A percentile compares a stretch with the other conserved stretches of the same genome.
Conservation (phyloP, 2,888 invertebrate genomes). For the Stramonita haemastoma region DNA sequence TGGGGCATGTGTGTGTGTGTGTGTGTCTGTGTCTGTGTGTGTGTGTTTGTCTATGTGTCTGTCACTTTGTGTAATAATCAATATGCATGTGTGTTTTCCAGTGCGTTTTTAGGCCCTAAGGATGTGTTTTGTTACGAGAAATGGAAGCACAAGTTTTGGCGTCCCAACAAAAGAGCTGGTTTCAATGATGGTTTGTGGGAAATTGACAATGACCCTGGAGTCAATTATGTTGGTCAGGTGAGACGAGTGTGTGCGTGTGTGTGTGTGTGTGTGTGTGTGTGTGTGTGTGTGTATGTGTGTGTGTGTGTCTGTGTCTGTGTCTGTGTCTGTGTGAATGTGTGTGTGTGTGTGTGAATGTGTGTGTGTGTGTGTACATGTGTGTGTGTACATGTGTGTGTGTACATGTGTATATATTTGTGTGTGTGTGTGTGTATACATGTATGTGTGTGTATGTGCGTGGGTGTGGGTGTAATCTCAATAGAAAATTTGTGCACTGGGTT, state of each 20-base stretch:
- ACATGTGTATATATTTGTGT: background rate
- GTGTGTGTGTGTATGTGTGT: background rate
- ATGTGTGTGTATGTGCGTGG: too few species aligned
- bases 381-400: background rate
- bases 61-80: background rate
- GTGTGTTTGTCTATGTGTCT: too few species aligned
- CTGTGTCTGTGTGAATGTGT: background rate
- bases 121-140: conserved; percentile 91
- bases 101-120: conserved; percentile 88
- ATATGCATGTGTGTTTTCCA: conserved; percentile 52
- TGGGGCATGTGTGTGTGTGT: conserved; percentile 4
- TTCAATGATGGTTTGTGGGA: conserved; percentile 91
- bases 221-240: conserved; percentile 53
- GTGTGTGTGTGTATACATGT: too few species aligned
- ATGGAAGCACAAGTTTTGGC: conserved; percentile 87
- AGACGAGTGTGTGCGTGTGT: conserved; percentile 7
- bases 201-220: conserved; percentile 85
- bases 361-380: background rate
- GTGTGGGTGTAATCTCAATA: too few species aligned
- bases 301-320: background rate
- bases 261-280: conserved; percentile 14
- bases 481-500: too few species aligned
- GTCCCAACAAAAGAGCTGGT: conserved; percentile 87
- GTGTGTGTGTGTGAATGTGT: background rate
- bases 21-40: conserved; percentile 15